These are phyloP conservation scores for Aldrovandia affinis DNA, from an alignment of 2,797 vertebrate genomes.

Conservation along the genomic window DNA sequence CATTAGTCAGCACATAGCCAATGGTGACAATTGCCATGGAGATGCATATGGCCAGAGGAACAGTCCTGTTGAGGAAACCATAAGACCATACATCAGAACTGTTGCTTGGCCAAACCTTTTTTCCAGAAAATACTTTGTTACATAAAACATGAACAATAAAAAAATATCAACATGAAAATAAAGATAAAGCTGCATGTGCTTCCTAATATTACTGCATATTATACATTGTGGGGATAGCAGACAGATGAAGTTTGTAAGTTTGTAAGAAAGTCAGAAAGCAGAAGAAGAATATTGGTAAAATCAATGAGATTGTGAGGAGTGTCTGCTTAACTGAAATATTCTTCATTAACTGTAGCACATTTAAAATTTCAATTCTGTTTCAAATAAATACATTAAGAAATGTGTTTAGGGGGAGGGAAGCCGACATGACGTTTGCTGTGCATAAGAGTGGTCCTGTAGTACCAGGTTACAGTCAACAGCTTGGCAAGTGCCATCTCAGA, in stretches of 20 bases:
- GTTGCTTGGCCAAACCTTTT: background rate
- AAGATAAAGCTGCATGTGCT: background rate
- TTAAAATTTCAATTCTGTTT: too few species aligned
- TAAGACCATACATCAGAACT: background rate
- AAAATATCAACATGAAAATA: background rate
- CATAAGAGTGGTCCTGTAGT: too few species aligned
- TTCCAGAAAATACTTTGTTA: background rate
- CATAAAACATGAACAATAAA: background rate
- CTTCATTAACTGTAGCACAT: background rate
- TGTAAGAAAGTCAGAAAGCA: background rate
- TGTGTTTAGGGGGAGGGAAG: too few species aligned
- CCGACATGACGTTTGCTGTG: too few species aligned
- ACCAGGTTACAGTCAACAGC: too few species aligned
- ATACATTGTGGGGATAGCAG: background rate
- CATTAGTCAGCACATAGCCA: slow-evolving; percentile 89
- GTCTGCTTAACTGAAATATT: background rate
- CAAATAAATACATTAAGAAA: too few species aligned
- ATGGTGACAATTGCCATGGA: slow-evolving; percentile 91
- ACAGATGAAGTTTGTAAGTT: background rate
- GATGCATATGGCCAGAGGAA: slow-evolving; percentile 93
- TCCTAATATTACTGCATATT: background rate
- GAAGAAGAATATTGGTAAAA: background rate
- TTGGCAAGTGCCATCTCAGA: too few species aligned
- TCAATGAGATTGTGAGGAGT: background rate
- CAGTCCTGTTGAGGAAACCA: slow-evolving; percentile 73